phyloP scores from a whole-genome alignment of 2,113 vertebrate genomes.

The Peromyscus maniculatus region DNA sequence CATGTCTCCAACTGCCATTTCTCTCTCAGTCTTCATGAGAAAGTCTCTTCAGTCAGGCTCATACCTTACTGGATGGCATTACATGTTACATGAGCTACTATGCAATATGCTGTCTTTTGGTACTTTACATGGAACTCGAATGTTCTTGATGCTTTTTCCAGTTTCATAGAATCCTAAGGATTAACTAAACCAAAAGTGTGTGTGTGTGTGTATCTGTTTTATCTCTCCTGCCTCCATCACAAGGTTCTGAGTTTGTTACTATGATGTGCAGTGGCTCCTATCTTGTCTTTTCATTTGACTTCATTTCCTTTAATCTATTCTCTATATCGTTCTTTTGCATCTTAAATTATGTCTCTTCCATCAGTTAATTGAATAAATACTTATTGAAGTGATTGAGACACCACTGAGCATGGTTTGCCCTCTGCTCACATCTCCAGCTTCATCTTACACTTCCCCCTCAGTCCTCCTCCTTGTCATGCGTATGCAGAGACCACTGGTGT shows the following conservation, averaged over 20 bases:
- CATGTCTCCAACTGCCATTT: neutral
- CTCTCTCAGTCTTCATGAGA: slow-evolving; percentile 6
- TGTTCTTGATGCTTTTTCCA: slow-evolving; percentile 19
- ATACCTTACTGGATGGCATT: neutral
- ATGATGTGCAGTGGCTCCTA: neutral
- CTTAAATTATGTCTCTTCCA: neutral
- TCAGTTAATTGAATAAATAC: neutral
- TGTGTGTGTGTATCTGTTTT: neutral
- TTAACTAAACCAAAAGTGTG: neutral
- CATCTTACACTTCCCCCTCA: neutral
- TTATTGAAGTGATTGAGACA: neutral
- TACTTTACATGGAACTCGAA: slow-evolving; percentile 6
- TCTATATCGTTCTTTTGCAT: neutral
- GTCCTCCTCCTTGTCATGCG: neutral
- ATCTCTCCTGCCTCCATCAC: neutral
- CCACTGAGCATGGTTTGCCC: neutral
- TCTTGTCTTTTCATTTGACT: neutral
- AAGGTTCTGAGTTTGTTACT: neutral
- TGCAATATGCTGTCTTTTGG: neutral
- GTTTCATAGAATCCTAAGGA: slow-evolving; percentile 35
- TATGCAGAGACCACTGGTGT: neutral
- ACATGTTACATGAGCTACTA: neutral
- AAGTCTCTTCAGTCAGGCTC: neutral
- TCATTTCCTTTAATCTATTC: neutral
- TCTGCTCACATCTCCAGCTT: neutral